Percentiles rank a stretch among this genome's conserved stretches.
Evolutionary conservation across 2,888 invertebrate species (phyloP).

Genomic region (Endomychus coccineus): DNA sequence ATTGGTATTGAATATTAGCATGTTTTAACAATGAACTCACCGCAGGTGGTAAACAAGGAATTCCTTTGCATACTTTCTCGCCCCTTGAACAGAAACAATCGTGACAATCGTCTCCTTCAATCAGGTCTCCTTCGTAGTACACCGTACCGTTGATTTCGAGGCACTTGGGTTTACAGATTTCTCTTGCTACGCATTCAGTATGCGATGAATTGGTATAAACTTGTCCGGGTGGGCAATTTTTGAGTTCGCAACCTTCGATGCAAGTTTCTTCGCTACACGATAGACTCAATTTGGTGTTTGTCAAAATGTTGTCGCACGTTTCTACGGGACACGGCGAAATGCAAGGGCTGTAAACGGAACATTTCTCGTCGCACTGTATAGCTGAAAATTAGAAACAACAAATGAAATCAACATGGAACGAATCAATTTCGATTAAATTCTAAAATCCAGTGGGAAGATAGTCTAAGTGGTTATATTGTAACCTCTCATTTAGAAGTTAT

Average conservation of each 20-base stretch:
- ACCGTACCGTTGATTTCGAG: slow-evolving; percentile 58
- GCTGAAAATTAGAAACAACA: slow-evolving; percentile 51
- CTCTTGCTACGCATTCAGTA: slow-evolving; percentile 65
- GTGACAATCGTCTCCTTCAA: slow-evolving; percentile 71
- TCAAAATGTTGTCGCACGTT: slow-evolving; percentile 74
- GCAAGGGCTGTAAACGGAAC: slow-evolving; percentile 74
- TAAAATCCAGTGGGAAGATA: too few species aligned
- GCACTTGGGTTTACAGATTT: slow-evolving; percentile 63
- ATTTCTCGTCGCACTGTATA: slow-evolving; percentile 80
- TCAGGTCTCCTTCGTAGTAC: slow-evolving; percentile 67
- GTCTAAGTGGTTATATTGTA: too few species aligned
- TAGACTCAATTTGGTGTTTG: slow-evolving; percentile 54
- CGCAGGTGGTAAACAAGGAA: slow-evolving; percentile 51
- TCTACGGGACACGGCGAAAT: slow-evolving; percentile 74
- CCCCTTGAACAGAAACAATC: slow-evolving; percentile 70
- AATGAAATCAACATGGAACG: too few species aligned
- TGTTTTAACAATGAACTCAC: too few species aligned
- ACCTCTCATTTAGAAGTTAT: too few species aligned
- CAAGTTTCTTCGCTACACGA: slow-evolving; percentile 68
- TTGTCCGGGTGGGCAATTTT: slow-evolving; percentile 64
- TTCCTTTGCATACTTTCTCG: slow-evolving; percentile 61
- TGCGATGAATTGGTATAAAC: slow-evolving; percentile 65
- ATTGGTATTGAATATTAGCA: too few species aligned
- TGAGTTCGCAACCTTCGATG: slow-evolving; percentile 75
- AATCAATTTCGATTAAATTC: too few species aligned